Conservation (phyloP, 1,140 invertebrate species). For the Berghia stephanieae region DNA sequence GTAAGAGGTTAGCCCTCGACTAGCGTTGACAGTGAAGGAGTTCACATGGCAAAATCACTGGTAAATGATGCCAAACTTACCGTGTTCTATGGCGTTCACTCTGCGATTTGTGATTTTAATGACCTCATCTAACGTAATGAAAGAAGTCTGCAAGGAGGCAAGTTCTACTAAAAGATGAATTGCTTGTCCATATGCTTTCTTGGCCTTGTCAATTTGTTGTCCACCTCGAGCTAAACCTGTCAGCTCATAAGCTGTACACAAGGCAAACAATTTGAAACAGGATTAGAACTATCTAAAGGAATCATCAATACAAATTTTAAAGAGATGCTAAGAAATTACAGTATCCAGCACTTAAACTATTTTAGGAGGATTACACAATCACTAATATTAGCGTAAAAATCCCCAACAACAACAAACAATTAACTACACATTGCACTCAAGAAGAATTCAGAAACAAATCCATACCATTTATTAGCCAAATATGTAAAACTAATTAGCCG, state of each 20-base stretch:
- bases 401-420: too few species aligned
- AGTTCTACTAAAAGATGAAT: slow-evolving; percentile 92
- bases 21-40: too few species aligned
- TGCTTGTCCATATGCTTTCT: slow-evolving; percentile 93
- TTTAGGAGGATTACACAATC: too few species aligned
- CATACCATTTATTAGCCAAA: too few species aligned
- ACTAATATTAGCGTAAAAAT: too few species aligned
- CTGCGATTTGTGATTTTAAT: slow-evolving; percentile 97
- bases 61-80: slow-evolving; percentile 68
- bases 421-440: too few species aligned
- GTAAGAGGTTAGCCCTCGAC: too few species aligned
- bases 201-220: slow-evolving; percentile 91
- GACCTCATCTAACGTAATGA: slow-evolving; percentile 95
- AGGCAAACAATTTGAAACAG: background rate
- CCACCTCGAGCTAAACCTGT: slow-evolving; percentile 93
- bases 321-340: background rate
- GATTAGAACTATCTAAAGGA: background rate
- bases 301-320: background rate
- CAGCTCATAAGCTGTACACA: slow-evolving; percentile 73
- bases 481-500: too few species aligned
- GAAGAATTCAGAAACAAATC: too few species aligned
- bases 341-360: too few species aligned
- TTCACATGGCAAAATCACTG: background rate
- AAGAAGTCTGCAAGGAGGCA: slow-evolving; percentile 95
- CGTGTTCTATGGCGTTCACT: slow-evolving; percentile 99